Evolutionary conservation across 2,797 vertebrate genomes (phyloP).

Genomic region (Urosaurus nigricauda): DNA sequence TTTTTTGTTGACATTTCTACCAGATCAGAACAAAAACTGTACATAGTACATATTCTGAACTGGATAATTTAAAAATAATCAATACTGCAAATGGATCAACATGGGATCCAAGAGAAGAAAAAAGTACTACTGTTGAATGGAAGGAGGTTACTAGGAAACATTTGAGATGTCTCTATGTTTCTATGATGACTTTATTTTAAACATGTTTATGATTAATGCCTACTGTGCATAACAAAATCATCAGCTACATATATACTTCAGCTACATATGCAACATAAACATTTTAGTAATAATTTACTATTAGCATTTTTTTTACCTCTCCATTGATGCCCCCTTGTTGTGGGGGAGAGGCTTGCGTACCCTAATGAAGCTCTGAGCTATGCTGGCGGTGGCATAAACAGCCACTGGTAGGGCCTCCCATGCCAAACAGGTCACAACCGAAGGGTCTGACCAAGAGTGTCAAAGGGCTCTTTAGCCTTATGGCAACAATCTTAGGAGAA

Average conservation of each 20-base stretch:
- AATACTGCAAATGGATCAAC: slow-evolving; percentile 41
- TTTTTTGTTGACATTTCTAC: background rate
- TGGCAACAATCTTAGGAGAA: too few species aligned
- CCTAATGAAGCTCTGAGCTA: too few species aligned
- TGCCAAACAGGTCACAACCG: too few species aligned
- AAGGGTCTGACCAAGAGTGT: too few species aligned
- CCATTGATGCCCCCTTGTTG: too few species aligned
- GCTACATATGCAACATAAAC: slow-evolving; percentile 63
- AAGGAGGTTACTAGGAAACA: slow-evolving; percentile 58
- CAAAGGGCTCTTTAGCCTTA: too few species aligned
- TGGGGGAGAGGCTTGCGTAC: too few species aligned
- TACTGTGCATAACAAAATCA: slow-evolving; percentile 61
- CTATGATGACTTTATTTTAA: slow-evolving; percentile 55
- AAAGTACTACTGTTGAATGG: slow-evolving; percentile 54
- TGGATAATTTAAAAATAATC: slow-evolving; percentile 64
- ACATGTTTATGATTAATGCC: slow-evolving; percentile 70
- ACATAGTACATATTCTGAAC: slow-evolving; percentile 37
- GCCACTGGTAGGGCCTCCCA: too few species aligned
- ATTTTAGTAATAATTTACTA: slow-evolving; percentile 52
- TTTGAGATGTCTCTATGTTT: slow-evolving; percentile 56
- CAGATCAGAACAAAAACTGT: background rate
- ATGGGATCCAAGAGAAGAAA: slow-evolving; percentile 53
- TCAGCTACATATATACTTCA: slow-evolving; percentile 54
- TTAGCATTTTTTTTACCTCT: background rate
- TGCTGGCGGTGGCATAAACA: too few species aligned